Conservation (phyloP, 2,113 vertebrate genomes). For the Sterna hirundo region DNA sequence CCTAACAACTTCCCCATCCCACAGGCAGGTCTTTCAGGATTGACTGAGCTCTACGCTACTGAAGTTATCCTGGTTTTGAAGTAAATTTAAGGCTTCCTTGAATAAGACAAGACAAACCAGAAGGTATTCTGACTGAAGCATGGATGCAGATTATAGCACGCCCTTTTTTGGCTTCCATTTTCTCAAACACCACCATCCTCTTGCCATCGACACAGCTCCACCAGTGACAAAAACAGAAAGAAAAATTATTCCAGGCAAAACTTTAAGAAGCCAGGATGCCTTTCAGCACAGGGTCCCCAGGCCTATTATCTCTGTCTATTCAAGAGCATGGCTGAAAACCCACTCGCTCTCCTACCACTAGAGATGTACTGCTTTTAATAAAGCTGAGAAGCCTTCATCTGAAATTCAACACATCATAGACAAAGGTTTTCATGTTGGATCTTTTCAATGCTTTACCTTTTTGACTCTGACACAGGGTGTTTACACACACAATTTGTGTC, state of each 20-base stretch:
- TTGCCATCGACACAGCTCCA: background rate
- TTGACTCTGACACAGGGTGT: background rate
- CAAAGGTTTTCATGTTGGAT: background rate
- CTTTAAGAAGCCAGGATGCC: background rate
- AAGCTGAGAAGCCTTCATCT: background rate
- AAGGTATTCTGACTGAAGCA: background rate
- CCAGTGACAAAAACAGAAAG: background rate
- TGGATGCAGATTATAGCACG: fast-evolving
- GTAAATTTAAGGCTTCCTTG: background rate
- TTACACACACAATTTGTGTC: background rate
- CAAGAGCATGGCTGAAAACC: background rate
- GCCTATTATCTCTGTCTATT: background rate
- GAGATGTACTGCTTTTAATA: background rate
- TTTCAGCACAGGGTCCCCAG: background rate
- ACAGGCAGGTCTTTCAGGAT: background rate
- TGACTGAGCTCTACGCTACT: background rate
- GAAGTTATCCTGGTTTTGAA: background rate
- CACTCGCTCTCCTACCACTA: background rate
- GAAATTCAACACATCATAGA: background rate
- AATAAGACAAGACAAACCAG: background rate
- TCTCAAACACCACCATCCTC: background rate
- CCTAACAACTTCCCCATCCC: background rate
- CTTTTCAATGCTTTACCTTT: background rate
- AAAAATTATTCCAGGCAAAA: background rate
- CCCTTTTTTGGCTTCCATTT: background rate